Evolutionary conservation across 2,797 vertebrate genomes (phyloP), one percentile per base, ranked within the genome.

Genomic region (Pempheris klunzingeri): DNA sequence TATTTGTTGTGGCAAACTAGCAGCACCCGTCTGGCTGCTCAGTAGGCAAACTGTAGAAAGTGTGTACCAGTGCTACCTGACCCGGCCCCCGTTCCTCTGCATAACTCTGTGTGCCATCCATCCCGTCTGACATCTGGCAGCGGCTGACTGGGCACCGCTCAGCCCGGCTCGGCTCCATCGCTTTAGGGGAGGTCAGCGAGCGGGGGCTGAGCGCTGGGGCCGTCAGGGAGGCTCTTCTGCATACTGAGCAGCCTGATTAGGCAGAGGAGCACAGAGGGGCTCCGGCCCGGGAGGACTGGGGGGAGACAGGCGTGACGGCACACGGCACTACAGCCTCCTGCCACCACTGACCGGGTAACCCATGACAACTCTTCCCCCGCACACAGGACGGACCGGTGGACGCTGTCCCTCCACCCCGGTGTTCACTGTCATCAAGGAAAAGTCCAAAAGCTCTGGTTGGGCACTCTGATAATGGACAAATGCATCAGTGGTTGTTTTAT

Each of bases 211-310:
- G 90, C 64, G 58, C 67, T 55, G 87, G 81, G 86, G 89, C 87
- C 90, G 66, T 84, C 78, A 77, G 89, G 87, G 87, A 88, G 84
- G 81, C 80, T 91, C 91, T 89, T 90, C 89, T 92, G 90, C 92
- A 92, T 92, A 88, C 89, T 90, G 90, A 92, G 88, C 87, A 92
- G 88, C 81, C 90, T 92, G 90, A 93, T 94, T 92, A 93, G 87
- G 86, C 89, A 77, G 79, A 92, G 76, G 86, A 88, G 88, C 83
- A 74, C 87, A 87, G 81, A 83, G 88, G 87, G 80, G 83, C 86
- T 89, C 43, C 47, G 73, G 76, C 84, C 70, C 53, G 39, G 82
- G 86, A 86, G 82, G 71, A 74, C 82, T 79, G 44, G 82, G 74
- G 83, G 69, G 87, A 90, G 88, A 90, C 89, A 89, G 87, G 84